Evolutionary conservation across 92 coral and sea anemone genomes (phyloP), one percentile per base, ranked within the genome.

Genomic region (Heteractis magnifica): DNA sequence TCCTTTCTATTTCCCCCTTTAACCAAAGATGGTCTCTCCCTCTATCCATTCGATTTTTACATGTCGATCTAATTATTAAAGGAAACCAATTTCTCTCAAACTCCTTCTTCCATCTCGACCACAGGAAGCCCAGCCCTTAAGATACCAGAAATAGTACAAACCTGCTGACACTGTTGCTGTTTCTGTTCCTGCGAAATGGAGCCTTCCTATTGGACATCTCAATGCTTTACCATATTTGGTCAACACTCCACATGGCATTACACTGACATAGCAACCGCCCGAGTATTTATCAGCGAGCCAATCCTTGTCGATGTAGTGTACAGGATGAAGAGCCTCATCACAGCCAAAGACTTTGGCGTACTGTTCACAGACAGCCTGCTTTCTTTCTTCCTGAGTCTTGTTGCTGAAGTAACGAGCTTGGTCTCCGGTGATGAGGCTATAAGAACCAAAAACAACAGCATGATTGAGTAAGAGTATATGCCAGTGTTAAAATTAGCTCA

Each of bases 271-370:
- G 73, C 99, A 94, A 0, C 99, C 99, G 44, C 99, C 99, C 21
- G 99, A 97, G 77, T 92, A 97, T 60, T 94, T 92, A 87, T 97
- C 99, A 26, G 98, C 98, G 1, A 93, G 98, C 99, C 99, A 97
- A 89, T 97, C 94, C 82, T 92, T 97, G 86, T 97, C 99, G 7
- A 97, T 76, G 73, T 97, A 97, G 76, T 91, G 87, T 56, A 90
- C 87, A 10, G 99, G 99, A 55, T 91, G 86, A 52, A 92, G 89
- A 7, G 99, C 99, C 76, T 97, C 94, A 49, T 92, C 91, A 8
- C 86, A 88, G 75, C 90, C 85, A 79, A 97, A 92, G 6, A 92
- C 94, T 79, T 87, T 90, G 15, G 98, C 93, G 86, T 97, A 94
- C 83, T 94, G 99, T 78, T 94, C 95, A 81, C 97, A 89, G 2